These are phyloP conservation scores for Amphiprion ocellaris DNA, from an alignment of 2,113 vertebrate genomes.

Conservation along the genomic window DNA sequence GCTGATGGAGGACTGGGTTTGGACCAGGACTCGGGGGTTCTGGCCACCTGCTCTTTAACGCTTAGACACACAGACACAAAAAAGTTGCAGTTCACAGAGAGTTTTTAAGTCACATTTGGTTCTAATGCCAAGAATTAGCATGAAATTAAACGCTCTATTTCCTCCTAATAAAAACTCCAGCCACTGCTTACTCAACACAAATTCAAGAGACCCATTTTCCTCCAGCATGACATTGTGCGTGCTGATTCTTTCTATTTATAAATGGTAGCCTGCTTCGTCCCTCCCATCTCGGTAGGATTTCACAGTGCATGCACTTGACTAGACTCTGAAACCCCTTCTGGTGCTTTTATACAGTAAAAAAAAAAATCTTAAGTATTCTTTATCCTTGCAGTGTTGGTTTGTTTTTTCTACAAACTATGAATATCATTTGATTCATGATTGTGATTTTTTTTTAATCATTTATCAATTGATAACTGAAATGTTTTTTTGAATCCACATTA, in stretches of 20 bases:
- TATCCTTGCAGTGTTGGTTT: slow-evolving; percentile 10
- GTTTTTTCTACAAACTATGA: not conserved
- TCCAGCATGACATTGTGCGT: slow-evolving; percentile 64
- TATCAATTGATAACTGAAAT: not conserved
- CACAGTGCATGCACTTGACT: slow-evolving; percentile 47
- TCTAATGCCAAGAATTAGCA: slow-evolving; percentile 72
- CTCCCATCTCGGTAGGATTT: slow-evolving; percentile 51
- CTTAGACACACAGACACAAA: not conserved
- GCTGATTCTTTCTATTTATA: slow-evolving; percentile 77
- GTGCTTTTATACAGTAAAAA: slow-evolving; percentile 27
- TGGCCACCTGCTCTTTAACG: slow-evolving; percentile 65
- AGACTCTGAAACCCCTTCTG: slow-evolving; percentile 38
- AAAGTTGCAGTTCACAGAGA: slow-evolving; percentile 8
- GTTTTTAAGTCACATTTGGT: slow-evolving; percentile 63
- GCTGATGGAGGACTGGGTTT: slow-evolving; percentile 56
- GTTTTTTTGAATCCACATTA: no score
- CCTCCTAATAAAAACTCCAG: slow-evolving; percentile 63
- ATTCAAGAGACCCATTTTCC: slow-evolving; percentile 70
- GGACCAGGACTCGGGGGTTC: slow-evolving; percentile 41
- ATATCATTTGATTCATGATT: not conserved
- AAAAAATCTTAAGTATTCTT: not conserved
- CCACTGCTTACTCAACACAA: slow-evolving; percentile 73
- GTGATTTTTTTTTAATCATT: not conserved
- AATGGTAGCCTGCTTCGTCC: slow-evolving; percentile 59
- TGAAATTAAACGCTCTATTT: slow-evolving; percentile 75